These are phyloP conservation scores for Drymodes brunneopygia DNA, from an alignment of 2,113 vertebrate species.

Conservation along the genomic window DNA sequence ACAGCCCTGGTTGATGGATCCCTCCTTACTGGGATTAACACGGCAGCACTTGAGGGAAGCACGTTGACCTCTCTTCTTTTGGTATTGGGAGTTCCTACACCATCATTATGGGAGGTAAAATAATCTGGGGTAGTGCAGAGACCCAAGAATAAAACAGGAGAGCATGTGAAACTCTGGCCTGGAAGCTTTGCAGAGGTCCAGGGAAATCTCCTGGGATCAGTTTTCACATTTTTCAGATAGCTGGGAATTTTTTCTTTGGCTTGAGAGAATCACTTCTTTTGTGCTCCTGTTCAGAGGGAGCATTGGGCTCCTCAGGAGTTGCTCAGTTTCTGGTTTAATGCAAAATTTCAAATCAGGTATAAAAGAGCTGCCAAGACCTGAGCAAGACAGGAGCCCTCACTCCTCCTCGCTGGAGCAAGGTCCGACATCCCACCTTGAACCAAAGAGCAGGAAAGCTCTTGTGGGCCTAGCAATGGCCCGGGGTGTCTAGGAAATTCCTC, in stretches of 20 bases:
- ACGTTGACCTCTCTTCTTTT: background rate
- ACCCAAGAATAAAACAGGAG: background rate
- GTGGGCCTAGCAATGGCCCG: rapidly evolving
- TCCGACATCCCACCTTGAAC: background rate
- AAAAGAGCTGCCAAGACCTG: background rate
- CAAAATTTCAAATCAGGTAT: background rate
- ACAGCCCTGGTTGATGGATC: background rate
- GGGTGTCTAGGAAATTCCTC: background rate
- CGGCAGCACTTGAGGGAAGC: background rate
- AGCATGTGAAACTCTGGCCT: background rate
- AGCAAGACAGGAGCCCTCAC: background rate
- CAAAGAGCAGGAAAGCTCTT: background rate
- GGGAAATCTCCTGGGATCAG: background rate
- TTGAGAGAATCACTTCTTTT: background rate
- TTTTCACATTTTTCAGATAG: background rate
- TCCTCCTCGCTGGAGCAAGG: background rate
- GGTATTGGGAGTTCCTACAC: background rate
- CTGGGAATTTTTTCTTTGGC: background rate
- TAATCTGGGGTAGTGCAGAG: background rate
- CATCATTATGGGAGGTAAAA: background rate
- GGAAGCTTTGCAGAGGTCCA: background rate
- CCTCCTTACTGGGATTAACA: background rate
- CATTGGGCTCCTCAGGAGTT: background rate
- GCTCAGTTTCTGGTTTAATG: background rate
- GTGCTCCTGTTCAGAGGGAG: background rate